Base-by-base conservation (phyloP, 2,113 vertebrate species). In the Edolisoma coerulescens region DNA sequence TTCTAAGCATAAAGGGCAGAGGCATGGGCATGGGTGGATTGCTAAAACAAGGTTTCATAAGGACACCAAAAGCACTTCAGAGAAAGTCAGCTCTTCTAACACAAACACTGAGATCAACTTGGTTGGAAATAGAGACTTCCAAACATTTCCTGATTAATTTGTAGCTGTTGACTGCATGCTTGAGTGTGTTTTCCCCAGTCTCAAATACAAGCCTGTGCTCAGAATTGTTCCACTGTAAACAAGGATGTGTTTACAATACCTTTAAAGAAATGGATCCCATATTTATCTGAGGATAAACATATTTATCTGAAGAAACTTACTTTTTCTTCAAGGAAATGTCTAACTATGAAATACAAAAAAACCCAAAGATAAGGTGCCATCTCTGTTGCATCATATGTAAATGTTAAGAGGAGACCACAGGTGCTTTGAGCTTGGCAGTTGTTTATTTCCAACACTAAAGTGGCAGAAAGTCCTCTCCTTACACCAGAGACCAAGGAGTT, bases 281-380 rank as follows among this genome's bases (percentile, higher is more conserved):
- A 35, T 84, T 93, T 88, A 63, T 57, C 41, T 56, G 32, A 63
- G 44, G 39, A 59, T 16, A 60, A 85, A 88, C 11, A 32, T 20
- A 35, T 57, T 87, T 85, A 32, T 69, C 44, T 73, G 16, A 90
- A 80, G 49, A 87, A 79, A 44, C 3, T 19, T 32, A n/a, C 32
- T 60, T 52, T 90, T 89, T 4, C 2, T 49, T 70, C 47, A 54
- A 56, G 53, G 35, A 84, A 71, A 44, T 2, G 0, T 50, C 49
- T 81, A 56, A 54, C 19, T 49, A 11, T 3, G 20, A 75, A 70
- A 68, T 8, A 63, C 9, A 22, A 77, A 76, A 77, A 76, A 52
- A 1, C 0, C 0, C 13, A 19, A 33, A 73, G 17, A 13, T 54
- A 23, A 69, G 21, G 16, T 49, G 4, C n/a, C 9, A 5, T 26